Base-by-base conservation (phyloP, 53 echinoderm and acorn worm species). In the Patiria pectinifera region DNA sequence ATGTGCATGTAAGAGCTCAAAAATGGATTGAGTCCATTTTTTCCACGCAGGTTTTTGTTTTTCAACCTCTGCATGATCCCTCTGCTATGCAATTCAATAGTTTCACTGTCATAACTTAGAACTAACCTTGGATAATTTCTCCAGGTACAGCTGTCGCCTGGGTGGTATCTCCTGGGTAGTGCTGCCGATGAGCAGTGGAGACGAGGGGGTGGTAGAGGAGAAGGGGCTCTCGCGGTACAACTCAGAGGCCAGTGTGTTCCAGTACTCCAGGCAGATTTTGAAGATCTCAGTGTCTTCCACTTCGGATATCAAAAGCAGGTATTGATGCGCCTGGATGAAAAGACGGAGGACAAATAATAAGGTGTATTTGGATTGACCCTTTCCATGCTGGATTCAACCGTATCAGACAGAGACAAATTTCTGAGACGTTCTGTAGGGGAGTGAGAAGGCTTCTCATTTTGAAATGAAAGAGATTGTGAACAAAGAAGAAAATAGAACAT, bases 211-310 rank as follows among this genome's bases (percentile, higher is more conserved):
- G 35, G 94, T 94, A 24, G 98, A 96, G 21, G 98, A 95, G 86
- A 98, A 98, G 26, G 98, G 98, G 59, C 97, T 97, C 83, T 98
- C 98, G 47, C 97, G 83, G 92, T 98, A 98, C 59, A 98, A 76
- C 58, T 97, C 97, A 13, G 97, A 98, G 26, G 97, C 94, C 11
- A 98, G 91, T 10, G 95, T 98, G 83, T 98, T 98, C 97, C 96
- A 98, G 90, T 98, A 97, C 92, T 98, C 98, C 69, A 98, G 85
- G 85, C 98, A 98, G 62, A 97, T 98, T 93, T 97, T 98, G 92
- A 98, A 98, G 46, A 98, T 98, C 87, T 98, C 98, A 76, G 96
- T 98, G 95, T 98, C 98, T 78, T 98, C 96, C 43, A 98, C 98
- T 62, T 96, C 96, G 47, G 98, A 98, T 83, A 96, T 98, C 22